These are phyloP conservation scores for Rhyacichthys aspro DNA, from an alignment of 2,797 vertebrate species.

Conservation along the genomic window DNA sequence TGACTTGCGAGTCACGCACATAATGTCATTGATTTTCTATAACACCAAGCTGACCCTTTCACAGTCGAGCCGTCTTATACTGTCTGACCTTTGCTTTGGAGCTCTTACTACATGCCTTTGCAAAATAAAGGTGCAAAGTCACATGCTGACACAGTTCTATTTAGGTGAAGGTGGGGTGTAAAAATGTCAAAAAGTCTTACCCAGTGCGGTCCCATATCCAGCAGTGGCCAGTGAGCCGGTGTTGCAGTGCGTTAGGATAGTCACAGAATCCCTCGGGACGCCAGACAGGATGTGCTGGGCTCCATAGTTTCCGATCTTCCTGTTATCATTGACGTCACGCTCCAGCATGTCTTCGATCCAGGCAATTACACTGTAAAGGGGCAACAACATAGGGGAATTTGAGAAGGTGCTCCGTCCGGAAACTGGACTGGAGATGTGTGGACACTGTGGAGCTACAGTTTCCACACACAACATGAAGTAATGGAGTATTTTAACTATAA, in stretches of 20 bases:
- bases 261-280: conserved; percentile 81
- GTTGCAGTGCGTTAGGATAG: conserved; percentile 93
- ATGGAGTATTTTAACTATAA: too few species aligned
- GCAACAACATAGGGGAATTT: conserved; percentile 23
- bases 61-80: conserved; percentile 6
- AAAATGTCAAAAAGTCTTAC: conserved; percentile 65
- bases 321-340: conserved; percentile 89
- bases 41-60: neutral
- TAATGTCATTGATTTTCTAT: conserved; percentile 11
- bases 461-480: neutral
- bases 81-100: conserved; percentile 3
- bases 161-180: neutral
- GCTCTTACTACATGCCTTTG: too few species aligned
- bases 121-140: neutral
- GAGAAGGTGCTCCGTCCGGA: conserved; percentile 28
- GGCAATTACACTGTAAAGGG: conserved; percentile 81
- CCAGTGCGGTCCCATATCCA: conserved; percentile 92
- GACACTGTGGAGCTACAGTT: conserved; percentile 17
- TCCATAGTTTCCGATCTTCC: conserved; percentile 88
- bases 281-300: conserved; percentile 87
- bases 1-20: neutral
- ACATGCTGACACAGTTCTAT: neutral
- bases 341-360: conserved; percentile 89
- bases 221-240: conserved; percentile 91
- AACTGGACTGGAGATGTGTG: conserved; percentile 19